Percentiles rank a stretch among this genome's conserved stretches.
Evolutionary conservation across 2,888 invertebrate species (phyloP).

Genomic region (Diogma glabrata): DNA sequence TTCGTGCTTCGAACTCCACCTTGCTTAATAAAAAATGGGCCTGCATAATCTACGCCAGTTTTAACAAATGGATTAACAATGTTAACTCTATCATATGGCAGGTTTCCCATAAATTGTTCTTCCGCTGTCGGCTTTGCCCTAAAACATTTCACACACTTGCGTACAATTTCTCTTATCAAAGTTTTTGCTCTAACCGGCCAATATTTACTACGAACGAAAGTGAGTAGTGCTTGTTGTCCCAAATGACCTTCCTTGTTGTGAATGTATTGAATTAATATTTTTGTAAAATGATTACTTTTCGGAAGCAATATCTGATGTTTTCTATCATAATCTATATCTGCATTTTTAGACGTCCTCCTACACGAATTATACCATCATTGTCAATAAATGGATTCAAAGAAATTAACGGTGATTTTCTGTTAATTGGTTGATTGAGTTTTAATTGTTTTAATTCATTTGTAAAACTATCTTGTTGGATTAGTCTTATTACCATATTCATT

Average conservation of each 20-base stretch:
- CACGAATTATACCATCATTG: not conserved
- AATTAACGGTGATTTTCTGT: no score
- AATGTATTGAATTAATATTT: no score
- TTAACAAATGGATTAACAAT: not conserved
- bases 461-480: no score
- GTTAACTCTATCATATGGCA: not conserved
- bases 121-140: not conserved
- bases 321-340: not conserved
- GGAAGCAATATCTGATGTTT: constrained; percentile 1
- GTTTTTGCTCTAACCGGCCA: not conserved
- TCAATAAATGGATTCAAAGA: no score
- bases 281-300: no score
- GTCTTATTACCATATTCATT: no score
- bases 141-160: not conserved
- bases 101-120: not conserved
- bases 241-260: no score
- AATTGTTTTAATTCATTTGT: no score
- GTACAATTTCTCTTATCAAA: not conserved
- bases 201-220: not conserved
- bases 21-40: not conserved
- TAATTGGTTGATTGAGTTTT: no score
- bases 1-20: not conserved
- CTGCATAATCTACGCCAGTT: not conserved
- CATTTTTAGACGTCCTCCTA: not conserved
- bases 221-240: not conserved